Conservation (phyloP, 2,113 vertebrate species). For the Nothocercus nigrocapillus region DNA sequence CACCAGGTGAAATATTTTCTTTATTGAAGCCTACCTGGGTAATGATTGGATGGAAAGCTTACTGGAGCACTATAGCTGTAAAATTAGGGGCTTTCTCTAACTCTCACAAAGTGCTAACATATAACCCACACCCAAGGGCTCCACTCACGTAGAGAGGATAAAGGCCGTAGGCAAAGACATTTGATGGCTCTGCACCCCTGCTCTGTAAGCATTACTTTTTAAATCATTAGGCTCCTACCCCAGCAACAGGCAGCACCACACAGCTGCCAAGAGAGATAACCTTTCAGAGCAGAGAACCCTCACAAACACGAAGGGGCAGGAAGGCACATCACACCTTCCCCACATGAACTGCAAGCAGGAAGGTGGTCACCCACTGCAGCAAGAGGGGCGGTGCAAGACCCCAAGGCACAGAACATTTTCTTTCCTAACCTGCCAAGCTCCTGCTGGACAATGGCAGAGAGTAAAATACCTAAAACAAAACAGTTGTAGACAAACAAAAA, state of each 20-base stretch:
- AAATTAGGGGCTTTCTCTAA: neutral
- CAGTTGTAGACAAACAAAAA: neutral
- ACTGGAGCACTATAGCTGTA: neutral
- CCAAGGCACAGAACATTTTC: neutral
- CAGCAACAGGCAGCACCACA: neutral
- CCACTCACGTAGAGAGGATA: neutral
- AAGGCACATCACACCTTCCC: neutral
- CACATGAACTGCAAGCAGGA: neutral
- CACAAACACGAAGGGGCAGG: neutral
- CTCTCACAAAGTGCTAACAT: neutral
- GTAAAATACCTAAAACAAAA: neutral
- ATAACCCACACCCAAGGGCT: neutral
- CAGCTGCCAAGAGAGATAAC: neutral
- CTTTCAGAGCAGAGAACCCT: neutral
- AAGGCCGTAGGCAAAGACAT: neutral
- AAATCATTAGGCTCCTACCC: neutral
- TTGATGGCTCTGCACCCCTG: neutral
- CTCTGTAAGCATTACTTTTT: neutral
- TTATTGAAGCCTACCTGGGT: neutral
- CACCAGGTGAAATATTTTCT: neutral
- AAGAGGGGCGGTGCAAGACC: neutral
- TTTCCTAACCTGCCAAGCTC: neutral
- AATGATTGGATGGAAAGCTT: neutral
- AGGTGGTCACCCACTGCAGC: neutral
- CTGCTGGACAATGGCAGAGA: neutral